These are phyloP conservation scores for Danaus melanippus DNA, from an alignment of 1,140 invertebrate genomes.

Conservation along the genomic window DNA sequence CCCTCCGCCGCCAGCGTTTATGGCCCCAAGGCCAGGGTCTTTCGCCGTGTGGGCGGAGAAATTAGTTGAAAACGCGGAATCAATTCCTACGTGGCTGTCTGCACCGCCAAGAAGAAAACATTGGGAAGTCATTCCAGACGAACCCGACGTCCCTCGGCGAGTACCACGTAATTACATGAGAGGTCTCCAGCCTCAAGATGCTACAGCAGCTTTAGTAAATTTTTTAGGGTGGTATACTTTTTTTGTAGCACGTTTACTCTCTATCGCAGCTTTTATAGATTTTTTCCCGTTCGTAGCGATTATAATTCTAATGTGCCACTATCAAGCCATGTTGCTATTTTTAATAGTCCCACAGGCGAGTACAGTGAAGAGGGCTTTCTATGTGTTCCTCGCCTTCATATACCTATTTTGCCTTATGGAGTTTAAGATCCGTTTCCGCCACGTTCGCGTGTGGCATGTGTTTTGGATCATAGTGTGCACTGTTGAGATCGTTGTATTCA, in stretches of 20 bases:
- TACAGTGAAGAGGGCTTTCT: conserved; percentile 72
- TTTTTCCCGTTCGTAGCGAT: conserved; percentile 76
- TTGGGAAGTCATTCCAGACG: conserved; percentile 47
- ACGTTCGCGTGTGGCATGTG: conserved; percentile 77
- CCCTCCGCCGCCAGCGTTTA: conserved; percentile 42
- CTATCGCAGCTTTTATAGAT: conserved; percentile 79
- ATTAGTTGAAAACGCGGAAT: conserved; percentile 57
- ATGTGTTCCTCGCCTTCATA: conserved; percentile 77
- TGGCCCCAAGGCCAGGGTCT: conserved; percentile 49
- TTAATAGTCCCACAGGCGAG: conserved; percentile 75
- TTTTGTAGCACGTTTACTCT: conserved; percentile 76
- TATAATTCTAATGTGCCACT: conserved; percentile 74
- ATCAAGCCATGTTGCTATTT: conserved; percentile 73
- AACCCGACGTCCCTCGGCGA: conserved; percentile 48
- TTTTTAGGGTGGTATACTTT: conserved; percentile 83
- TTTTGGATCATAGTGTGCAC: conserved; percentile 77
- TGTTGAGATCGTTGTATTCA: conserved; percentile 77
- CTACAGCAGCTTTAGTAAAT: conserved; percentile 75
- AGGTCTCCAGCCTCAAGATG: conserved; percentile 79
- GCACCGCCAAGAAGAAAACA: conserved; percentile 54
- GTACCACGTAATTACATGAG: conserved; percentile 53
- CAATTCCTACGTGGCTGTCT: conserved; percentile 52
- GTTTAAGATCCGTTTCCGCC: conserved; percentile 81
- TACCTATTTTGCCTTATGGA: conserved; percentile 83
- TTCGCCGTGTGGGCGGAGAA: conserved; percentile 59